phyloP scores from a whole-genome alignment of 2,888 invertebrate species.

The Watsonalla cultraria region DNA sequence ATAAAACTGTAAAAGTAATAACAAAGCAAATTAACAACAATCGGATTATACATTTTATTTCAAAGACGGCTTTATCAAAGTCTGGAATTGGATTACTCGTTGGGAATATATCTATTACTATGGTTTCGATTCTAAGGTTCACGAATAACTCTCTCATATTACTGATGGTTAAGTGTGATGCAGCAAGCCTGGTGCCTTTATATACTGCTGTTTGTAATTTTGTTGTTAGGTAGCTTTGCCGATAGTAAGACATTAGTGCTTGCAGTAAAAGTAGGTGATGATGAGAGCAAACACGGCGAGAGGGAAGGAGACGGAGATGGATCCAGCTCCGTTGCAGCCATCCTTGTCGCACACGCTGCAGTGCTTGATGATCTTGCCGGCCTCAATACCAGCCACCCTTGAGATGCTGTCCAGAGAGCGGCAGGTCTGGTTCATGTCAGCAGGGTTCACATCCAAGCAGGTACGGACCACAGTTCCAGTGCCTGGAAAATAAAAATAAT shows the following conservation, averaged over 20 bases:
- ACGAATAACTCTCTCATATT: too few species aligned
- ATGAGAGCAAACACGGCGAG: slow-evolving; percentile 49
- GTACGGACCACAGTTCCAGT: slow-evolving; percentile 56
- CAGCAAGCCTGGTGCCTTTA: not conserved
- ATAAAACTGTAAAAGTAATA: slow-evolving; percentile 22
- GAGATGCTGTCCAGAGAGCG: slow-evolving; percentile 34
- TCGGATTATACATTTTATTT: slow-evolving; percentile 40
- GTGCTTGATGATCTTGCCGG: slow-evolving; percentile 38
- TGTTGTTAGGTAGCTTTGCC: slow-evolving; percentile 9
- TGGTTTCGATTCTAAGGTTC: too few species aligned
- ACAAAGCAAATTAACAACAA: slow-evolving; percentile 47
- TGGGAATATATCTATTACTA: not conserved
- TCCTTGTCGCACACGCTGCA: slow-evolving; percentile 74
- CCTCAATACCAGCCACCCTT: slow-evolving; percentile 20
- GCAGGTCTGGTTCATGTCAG: slow-evolving; percentile 51
- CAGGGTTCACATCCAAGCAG: slow-evolving; percentile 58
- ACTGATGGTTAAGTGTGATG: too few species aligned
- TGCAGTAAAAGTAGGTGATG: slow-evolving; percentile 52
- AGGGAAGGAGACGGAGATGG: slow-evolving; percentile 53
- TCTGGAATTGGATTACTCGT: not conserved
- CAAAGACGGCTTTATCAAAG: slow-evolving; percentile 25
- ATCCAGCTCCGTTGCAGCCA: slow-evolving; percentile 70
- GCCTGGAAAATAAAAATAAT: slow-evolving; percentile 37
- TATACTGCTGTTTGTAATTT: not conserved
- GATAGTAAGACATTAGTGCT: slow-evolving; percentile 44